Conservation (phyloP, 2,797 vertebrate genomes). For the Morelia viridis region DNA sequence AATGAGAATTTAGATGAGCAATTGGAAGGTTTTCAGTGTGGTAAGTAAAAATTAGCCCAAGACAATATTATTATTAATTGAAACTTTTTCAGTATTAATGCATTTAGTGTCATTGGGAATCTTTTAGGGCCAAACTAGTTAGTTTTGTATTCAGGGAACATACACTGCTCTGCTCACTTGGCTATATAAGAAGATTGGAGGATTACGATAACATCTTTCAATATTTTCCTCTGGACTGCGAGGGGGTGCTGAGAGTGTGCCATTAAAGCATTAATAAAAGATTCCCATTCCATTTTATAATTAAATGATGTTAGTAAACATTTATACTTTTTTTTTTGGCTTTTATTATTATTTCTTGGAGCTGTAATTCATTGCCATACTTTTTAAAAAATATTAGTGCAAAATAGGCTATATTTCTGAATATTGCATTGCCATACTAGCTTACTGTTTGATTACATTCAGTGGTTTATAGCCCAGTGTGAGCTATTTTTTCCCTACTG, state of each 20-base stretch:
- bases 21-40: background rate
- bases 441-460: background rate
- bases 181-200: background rate
- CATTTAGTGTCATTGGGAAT: background rate
- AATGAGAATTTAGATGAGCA: background rate
- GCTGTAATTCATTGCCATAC: background rate
- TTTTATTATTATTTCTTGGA: background rate
- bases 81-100: background rate
- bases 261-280: background rate
- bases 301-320: background rate
- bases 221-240: background rate
- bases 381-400: background rate
- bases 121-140: background rate
- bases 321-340: background rate
- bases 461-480: background rate
- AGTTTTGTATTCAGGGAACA: background rate
- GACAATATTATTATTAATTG: background rate
- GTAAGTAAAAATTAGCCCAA: background rate
- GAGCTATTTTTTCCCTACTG: background rate
- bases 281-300: background rate
- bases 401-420: background rate
- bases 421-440: background rate
- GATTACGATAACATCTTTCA: background rate
- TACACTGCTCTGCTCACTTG: background rate
- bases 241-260: background rate